Evolutionary conservation across 2,113 vertebrate genomes (phyloP).

Genomic region (Xenus cinereus): DNA sequence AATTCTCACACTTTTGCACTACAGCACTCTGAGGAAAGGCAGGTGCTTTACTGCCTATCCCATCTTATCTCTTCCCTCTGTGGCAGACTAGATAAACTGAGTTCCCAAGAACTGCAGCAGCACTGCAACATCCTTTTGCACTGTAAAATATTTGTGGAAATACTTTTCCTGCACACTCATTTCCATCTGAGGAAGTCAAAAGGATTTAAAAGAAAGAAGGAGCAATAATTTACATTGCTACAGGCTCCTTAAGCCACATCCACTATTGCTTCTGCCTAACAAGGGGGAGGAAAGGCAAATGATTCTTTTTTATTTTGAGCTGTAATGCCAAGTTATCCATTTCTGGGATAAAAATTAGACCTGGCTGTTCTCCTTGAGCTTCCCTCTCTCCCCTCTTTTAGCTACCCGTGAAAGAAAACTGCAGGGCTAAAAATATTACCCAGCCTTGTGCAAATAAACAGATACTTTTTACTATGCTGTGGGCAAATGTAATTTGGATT

Average conservation of each 20-base stretch:
- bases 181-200: background rate
- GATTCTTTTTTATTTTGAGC: background rate
- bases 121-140: background rate
- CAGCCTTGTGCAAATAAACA: background rate
- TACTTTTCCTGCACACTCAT: background rate
- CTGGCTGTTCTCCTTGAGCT: background rate
- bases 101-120: background rate
- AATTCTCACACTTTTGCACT: background rate
- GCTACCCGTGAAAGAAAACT: background rate
- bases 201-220: background rate
- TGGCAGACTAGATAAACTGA: background rate
- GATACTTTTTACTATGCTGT: background rate
- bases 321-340: background rate
- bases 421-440: background rate
- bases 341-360: slow-evolving; percentile 10
- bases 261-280: background rate
- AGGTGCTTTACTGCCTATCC: background rate
- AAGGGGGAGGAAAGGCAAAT: background rate
- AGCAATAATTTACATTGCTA: background rate
- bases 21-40: background rate
- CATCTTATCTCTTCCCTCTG: background rate
- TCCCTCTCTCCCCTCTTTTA: background rate
- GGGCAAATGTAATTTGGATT: background rate
- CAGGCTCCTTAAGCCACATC: background rate
- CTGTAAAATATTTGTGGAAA: background rate